Percentiles rank a stretch among this genome's conserved stretches.
Conservation (phyloP, 2,797 vertebrate species). For the Channa striata region DNA sequence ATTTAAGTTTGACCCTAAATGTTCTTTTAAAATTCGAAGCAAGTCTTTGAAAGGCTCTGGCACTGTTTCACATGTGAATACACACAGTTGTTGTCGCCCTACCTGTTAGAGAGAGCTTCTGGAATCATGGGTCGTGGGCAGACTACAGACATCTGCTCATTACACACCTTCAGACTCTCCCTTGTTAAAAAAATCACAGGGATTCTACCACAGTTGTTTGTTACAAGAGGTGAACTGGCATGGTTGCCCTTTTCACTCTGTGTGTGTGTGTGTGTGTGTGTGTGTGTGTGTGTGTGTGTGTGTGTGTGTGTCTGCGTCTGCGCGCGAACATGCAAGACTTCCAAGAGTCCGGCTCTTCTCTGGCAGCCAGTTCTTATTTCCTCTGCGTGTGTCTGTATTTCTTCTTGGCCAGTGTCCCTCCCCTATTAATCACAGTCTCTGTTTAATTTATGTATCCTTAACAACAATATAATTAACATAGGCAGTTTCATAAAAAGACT, state of each 20-base stretch:
- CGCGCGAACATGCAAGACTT: slow-evolving; percentile 44
- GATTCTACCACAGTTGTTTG: slow-evolving; percentile 81
- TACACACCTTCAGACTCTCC: slow-evolving; percentile 80
- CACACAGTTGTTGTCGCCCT: slow-evolving; percentile 31
- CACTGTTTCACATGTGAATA: slow-evolving; percentile 19
- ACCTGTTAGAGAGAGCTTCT: slow-evolving; percentile 67
- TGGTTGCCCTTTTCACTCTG: slow-evolving; percentile 42
- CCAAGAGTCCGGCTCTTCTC: slow-evolving; percentile 80
- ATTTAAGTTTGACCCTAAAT: slow-evolving; percentile 45
- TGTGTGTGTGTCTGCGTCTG: slow-evolving; percentile 27
- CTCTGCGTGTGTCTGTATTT: slow-evolving; percentile 73
- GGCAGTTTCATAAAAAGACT: slow-evolving; percentile 75
- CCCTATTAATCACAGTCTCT: slow-evolving; percentile 80
- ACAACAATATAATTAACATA: slow-evolving; percentile 84
- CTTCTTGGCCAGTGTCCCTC: slow-evolving; percentile 79
- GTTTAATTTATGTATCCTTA: slow-evolving; percentile 82
- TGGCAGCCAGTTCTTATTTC: slow-evolving; percentile 71
- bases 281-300: slow-evolving; percentile 36
- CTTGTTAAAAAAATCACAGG: slow-evolving; percentile 59
- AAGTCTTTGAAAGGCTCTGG: slow-evolving; percentile 36
- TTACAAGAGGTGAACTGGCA: slow-evolving; percentile 74
- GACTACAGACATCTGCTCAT: slow-evolving; percentile 80
- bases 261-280: slow-evolving; percentile 30
- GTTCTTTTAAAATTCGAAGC: slow-evolving; percentile 32
- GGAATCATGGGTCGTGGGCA: slow-evolving; percentile 61